Conservation (phyloP, 1,140 invertebrate species). For the Drosophila trapezifrons region DNA sequence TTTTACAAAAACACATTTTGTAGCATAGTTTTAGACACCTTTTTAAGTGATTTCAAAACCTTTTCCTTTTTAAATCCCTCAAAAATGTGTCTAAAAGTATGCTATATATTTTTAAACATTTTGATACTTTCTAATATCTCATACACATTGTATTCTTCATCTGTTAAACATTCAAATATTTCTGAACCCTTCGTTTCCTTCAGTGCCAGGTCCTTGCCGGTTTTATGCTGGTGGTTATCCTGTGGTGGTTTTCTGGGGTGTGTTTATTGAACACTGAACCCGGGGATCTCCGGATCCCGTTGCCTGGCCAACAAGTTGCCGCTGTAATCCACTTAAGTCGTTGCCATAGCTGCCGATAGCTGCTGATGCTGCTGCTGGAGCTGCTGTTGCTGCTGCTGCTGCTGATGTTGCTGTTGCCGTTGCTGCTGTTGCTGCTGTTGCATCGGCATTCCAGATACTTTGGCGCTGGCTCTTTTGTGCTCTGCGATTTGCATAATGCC, state of each 20-base stretch:
- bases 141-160: too few species aligned
- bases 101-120: too few species aligned
- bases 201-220: conserved; percentile 9
- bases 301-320: conserved; percentile 56
- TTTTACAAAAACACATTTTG: too few species aligned
- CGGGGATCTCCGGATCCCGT: conserved; percentile 39
- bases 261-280: conserved; percentile 59
- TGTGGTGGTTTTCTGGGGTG: conserved; percentile 15
- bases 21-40: too few species aligned
- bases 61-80: too few species aligned
- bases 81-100: too few species aligned
- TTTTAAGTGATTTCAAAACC: too few species aligned
- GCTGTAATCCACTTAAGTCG: conserved; percentile 63
- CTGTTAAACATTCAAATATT: not conserved
- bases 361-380: not conserved
- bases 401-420: not conserved
- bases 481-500: conserved; percentile 58
- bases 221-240: conserved; percentile 25
- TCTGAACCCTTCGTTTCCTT: not conserved
- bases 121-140: too few species aligned
- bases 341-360: conserved; percentile 34
- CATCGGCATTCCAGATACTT: conserved; percentile 52
- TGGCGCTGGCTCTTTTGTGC: conserved; percentile 44
- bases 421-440: conserved; percentile 6
- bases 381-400: conserved; percentile 1